phyloP scores from a whole-genome alignment of 2,113 vertebrate genomes.

The Litocranius walleri region DNA sequence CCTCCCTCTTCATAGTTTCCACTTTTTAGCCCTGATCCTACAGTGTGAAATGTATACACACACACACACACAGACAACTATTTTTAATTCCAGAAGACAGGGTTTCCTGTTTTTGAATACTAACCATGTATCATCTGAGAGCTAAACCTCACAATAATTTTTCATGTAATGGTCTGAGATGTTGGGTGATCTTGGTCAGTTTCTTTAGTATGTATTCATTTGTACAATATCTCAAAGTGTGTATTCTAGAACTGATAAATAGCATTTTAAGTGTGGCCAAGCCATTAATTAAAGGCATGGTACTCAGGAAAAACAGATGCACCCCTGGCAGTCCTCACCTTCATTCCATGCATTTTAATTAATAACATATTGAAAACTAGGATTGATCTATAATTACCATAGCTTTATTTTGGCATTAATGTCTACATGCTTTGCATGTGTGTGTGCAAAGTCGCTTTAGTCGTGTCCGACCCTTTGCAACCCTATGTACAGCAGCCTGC shows the following conservation, averaged over 20 bases:
- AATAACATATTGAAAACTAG: neutral
- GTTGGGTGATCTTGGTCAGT: neutral
- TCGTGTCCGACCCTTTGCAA: neutral
- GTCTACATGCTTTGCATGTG: neutral
- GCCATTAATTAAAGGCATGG: neutral
- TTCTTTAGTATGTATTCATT: neutral
- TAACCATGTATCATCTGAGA: neutral
- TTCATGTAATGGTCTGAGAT: neutral
- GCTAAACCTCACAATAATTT: neutral
- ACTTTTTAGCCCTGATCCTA: neutral
- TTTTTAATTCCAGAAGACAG: neutral
- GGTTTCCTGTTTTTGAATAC: neutral
- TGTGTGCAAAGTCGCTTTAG: neutral
- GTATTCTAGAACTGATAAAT: neutral
- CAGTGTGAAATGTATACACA: neutral
- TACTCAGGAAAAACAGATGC: neutral
- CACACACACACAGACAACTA: neutral
- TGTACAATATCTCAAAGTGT: neutral
- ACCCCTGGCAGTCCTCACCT: neutral
- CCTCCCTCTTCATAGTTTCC: neutral
- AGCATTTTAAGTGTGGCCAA: neutral
- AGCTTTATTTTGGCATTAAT: neutral
- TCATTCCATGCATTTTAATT: neutral
- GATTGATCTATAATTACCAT: neutral
- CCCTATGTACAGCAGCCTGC: neutral